Conservation (phyloP, 2,888 invertebrate species). For the Drosophila merina region DNA sequence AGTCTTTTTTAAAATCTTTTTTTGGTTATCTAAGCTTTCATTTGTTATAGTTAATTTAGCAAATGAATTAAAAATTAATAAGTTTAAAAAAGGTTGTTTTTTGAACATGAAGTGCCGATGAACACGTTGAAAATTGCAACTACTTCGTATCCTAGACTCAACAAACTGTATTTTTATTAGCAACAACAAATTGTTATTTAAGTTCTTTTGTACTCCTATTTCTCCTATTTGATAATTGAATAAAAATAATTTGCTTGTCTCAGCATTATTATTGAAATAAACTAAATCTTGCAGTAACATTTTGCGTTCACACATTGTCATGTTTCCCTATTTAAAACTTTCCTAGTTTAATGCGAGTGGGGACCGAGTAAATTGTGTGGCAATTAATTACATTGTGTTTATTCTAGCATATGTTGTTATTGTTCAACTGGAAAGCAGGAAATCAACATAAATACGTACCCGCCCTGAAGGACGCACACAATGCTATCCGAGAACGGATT, state of each 20-base stretch:
- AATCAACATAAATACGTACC: constrained; percentile 22
- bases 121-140: constrained; percentile 39
- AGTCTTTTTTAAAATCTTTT: background rate
- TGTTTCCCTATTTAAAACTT: background rate
- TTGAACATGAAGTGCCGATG: constrained; percentile 22
- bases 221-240: constrained; percentile 59
- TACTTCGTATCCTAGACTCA: constrained; percentile 11
- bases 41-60: constrained; percentile 8
- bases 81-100: constrained; percentile 25
- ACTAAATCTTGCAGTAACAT: no score
- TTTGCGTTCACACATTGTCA: no score
- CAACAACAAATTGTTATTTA: constrained; percentile 29
- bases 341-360: no score
- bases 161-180: constrained; percentile 26
- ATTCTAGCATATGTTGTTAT: constrained; percentile 26
- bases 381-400: constrained; percentile 31
- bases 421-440: constrained; percentile 20
- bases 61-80: constrained; percentile 14
- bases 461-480: constrained; percentile 17
- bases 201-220: constrained; percentile 63
- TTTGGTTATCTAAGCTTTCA: background rate
- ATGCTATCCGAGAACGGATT: background rate
- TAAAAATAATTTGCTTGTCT: constrained; percentile 58
- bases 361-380: constrained; percentile 4
- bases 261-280: constrained; percentile 16